A percentile compares a stretch with the other conserved stretches of the same genome.
Conservation (phyloP, 2,113 vertebrate species). For the Coturnix japonica region DNA sequence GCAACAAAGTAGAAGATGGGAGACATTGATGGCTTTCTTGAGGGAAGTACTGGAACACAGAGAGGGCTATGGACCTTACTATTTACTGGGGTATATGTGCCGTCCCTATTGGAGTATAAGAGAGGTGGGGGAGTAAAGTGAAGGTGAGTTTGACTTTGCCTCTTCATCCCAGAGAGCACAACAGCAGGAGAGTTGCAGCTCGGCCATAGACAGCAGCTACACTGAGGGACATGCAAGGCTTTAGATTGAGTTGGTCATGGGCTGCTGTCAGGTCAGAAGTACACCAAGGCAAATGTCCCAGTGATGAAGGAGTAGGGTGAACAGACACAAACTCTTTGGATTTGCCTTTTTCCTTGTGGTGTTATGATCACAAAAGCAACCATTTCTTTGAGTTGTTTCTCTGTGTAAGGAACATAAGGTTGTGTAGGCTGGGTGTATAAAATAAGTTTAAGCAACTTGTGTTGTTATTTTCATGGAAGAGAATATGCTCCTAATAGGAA, state of each 20-base stretch:
- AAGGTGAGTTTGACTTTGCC: neutral
- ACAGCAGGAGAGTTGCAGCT: neutral
- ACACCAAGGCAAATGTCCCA: accelerated
- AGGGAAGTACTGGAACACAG: neutral
- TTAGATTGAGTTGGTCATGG: accelerated
- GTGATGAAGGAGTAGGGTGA: neutral
- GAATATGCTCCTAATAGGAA: neutral
- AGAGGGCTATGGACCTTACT: neutral
- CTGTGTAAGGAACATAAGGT: neutral
- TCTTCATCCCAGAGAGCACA: accelerated
- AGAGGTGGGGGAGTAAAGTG: neutral
- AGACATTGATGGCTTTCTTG: neutral
- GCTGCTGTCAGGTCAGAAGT: neutral
- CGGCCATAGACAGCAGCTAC: accelerated
- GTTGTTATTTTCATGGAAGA: neutral
- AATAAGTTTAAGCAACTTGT: neutral
- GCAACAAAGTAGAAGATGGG: neutral
- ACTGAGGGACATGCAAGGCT: accelerated
- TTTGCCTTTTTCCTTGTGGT: neutral
- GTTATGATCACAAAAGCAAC: neutral
- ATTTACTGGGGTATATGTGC: accelerated
- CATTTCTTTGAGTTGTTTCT: neutral
- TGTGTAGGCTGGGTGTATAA: neutral
- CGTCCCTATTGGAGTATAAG: neutral
- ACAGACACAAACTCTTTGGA: neutral